Evolutionary conservation across 1,140 invertebrate species (phyloP).

Genomic region (Musca vetustissima): DNA sequence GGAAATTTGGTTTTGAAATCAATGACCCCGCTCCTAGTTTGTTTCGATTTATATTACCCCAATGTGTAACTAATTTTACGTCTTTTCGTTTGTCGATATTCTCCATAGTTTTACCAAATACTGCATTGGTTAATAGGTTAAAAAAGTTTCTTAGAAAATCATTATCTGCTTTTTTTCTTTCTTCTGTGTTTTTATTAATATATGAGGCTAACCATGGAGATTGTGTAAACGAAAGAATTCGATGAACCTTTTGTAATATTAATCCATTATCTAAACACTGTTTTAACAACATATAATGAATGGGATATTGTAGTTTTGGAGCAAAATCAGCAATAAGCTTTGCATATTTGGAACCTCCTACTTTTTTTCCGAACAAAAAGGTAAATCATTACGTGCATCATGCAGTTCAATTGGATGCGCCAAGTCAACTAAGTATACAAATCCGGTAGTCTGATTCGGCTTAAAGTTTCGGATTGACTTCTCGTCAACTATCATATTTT

Average conservation of each 20-base stretch:
- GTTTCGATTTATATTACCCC: constrained; percentile 42
- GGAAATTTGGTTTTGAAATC: constrained; percentile 55
- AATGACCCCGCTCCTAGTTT: constrained; percentile 41
- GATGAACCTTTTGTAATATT: constrained; percentile 57
- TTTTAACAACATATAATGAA: constrained; percentile 59
- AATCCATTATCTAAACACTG: constrained; percentile 57
- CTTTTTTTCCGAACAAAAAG: constrained; percentile 54
- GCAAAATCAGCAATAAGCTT: constrained; percentile 53
- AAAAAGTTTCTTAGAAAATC: constrained; percentile 60
- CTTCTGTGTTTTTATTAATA: constrained; percentile 56
- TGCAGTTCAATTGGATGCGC: constrained; percentile 55
- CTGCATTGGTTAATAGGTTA: constrained; percentile 58
- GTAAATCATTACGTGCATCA: constrained; percentile 59
- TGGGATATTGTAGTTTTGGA: constrained; percentile 56
- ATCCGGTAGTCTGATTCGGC: constrained; percentile 54
- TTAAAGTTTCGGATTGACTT: constrained; percentile 40
- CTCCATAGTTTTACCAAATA: constrained; percentile 59
- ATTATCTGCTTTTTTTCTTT: constrained; percentile 49
- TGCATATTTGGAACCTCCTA: constrained; percentile 31
- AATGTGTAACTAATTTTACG: constrained; percentile 50
- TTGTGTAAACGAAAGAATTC: constrained; percentile 60
- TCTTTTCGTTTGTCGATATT: constrained; percentile 56
- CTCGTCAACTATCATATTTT: too few species aligned
- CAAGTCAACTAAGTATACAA: constrained; percentile 59
- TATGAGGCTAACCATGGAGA: constrained; percentile 56